These are phyloP conservation scores for Epinotia brunnichana DNA, from an alignment of 2,888 invertebrate genomes.

Conservation along the genomic window DNA sequence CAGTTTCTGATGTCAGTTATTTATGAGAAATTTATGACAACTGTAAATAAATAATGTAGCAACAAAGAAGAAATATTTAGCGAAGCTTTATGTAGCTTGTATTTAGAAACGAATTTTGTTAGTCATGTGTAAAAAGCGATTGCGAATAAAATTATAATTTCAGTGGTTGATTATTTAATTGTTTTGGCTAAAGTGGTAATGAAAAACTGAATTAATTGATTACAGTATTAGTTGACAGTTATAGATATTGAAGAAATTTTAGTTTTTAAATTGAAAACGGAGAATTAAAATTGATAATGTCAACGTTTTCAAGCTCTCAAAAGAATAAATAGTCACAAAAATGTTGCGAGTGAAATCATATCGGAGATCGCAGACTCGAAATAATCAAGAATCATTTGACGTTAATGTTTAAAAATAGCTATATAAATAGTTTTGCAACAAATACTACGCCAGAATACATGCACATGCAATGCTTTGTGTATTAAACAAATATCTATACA, in stretches of 20 bases:
- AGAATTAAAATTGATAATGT: not conserved
- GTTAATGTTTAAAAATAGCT: not conserved
- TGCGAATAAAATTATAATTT: conserved; percentile 20
- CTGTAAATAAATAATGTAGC: conserved; percentile 18
- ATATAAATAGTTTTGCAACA: not conserved
- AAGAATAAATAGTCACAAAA: not conserved
- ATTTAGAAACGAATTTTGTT: conserved; percentile 6
- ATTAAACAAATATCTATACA: too few species aligned
- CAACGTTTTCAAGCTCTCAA: not conserved
- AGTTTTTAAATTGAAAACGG: not conserved
- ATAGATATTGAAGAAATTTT: not conserved
- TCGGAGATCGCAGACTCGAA: too few species aligned
- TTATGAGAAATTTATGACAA: conserved; percentile 34
- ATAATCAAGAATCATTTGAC: not conserved
- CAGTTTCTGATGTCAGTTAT: conserved; percentile 31
- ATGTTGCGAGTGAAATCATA: not conserved
- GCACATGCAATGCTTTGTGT: too few species aligned
- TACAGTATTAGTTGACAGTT: not conserved
- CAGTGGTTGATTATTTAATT: conserved; percentile 9
- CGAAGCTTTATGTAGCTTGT: conserved; percentile 2
- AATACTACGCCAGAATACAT: not conserved
- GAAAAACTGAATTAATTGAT: not conserved
- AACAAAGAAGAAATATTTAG: conserved; percentile 20
- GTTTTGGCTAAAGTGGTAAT: not conserved
- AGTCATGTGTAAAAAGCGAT: conserved; percentile 9